Conservation (phyloP, 2,113 vertebrate genomes). For the Calonectris borealis region DNA sequence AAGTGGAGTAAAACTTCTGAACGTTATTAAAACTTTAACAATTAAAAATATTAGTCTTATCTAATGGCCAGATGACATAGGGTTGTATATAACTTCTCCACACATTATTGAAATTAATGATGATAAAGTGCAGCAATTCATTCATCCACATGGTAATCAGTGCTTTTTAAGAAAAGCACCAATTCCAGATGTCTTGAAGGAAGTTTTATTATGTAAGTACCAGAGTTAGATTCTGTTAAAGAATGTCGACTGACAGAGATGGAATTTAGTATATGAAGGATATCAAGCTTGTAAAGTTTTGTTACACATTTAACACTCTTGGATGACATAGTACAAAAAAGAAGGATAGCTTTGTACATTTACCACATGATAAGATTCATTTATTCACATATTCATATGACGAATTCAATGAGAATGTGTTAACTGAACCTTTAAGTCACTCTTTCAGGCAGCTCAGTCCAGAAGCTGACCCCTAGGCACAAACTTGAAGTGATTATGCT, state of each 20-base stretch:
- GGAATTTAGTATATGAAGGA: background rate
- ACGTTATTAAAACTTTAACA: background rate
- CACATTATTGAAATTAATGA: background rate
- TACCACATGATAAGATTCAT: background rate
- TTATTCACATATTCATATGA: background rate
- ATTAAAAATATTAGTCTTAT: background rate
- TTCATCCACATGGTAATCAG: background rate
- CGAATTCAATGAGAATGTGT: background rate
- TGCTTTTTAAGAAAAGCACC: background rate
- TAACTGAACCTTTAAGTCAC: background rate
- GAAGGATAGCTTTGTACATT: background rate
- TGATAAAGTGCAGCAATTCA: background rate
- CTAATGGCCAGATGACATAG: background rate
- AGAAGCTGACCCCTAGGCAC: background rate
- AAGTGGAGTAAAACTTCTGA: background rate
- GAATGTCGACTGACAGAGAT: accelerated
- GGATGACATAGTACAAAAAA: background rate
- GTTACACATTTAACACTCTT: background rate
- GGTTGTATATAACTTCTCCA: background rate
- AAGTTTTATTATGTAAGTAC: background rate
- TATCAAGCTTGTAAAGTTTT: background rate
- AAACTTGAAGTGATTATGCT: background rate
- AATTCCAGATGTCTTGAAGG: background rate
- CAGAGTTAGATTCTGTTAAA: background rate
- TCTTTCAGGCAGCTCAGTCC: background rate